A percentile compares a stretch with the other conserved stretches of the same genome.
These are phyloP conservation scores for Enteromius trimaculatus DNA, from an alignment of 2,797 vertebrate genomes.

Conservation along the genomic window DNA sequence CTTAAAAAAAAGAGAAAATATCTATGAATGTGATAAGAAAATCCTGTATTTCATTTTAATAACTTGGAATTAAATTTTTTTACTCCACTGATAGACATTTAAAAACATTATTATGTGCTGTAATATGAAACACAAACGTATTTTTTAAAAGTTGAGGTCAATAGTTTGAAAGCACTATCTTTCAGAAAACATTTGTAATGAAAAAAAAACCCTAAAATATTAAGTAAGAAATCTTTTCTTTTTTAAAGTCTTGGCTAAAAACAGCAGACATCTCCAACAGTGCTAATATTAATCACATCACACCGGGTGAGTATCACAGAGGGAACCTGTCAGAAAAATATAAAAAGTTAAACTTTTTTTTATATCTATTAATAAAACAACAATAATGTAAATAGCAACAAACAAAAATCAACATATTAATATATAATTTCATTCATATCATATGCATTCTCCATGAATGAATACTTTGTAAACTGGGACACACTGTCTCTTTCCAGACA, in stretches of 20 bases:
- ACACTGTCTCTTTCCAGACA: neutral
- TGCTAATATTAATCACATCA: too few species aligned
- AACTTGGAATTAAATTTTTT: neutral
- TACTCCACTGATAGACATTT: neutral
- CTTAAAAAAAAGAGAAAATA: neutral
- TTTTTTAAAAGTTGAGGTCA: too few species aligned
- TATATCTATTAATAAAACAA: neutral
- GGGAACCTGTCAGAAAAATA: neutral
- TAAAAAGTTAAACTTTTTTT: neutral
- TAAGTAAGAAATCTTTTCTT: neutral
- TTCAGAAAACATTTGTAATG: neutral
- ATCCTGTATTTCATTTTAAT: neutral
- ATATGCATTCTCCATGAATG: neutral
- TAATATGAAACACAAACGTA: too few species aligned
- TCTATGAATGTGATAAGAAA: neutral
- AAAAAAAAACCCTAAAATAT: neutral
- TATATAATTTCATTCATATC: neutral
- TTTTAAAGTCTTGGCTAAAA: neutral
- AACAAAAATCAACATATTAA: neutral
- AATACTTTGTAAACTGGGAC: neutral
- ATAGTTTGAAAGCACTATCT: too few species aligned
- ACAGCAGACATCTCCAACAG: neutral
- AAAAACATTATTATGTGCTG: too few species aligned
- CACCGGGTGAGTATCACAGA: neutral
- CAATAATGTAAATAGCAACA: neutral